Evolutionary conservation across 2,888 invertebrate species (phyloP).

Genomic region (Pecten maximus): DNA sequence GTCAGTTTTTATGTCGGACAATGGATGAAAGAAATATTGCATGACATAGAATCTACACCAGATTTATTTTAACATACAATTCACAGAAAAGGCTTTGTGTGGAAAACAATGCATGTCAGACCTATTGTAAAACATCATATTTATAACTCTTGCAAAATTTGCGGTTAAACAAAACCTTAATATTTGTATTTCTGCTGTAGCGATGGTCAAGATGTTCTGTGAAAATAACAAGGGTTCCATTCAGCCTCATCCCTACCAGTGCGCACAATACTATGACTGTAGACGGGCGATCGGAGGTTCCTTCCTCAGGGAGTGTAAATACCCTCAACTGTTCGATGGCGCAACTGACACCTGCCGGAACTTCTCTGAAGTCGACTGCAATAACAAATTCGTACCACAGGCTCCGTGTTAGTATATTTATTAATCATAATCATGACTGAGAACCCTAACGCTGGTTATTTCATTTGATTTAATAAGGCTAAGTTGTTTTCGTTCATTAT

Average conservation of each 20-base stretch:
- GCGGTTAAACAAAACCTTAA: background rate
- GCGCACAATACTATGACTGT: conserved; percentile 75
- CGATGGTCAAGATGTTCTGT: conserved; percentile 61
- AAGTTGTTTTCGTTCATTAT: too few relatives aligned
- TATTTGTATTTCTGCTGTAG: conserved; percentile 50
- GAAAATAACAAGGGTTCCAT: conserved; percentile 58
- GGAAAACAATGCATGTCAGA: too few relatives aligned
- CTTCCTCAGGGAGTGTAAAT: conserved; percentile 71
- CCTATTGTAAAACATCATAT: too few relatives aligned
- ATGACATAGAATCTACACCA: too few relatives aligned
- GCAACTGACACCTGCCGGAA: conserved; percentile 64
- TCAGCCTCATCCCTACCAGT: conserved; percentile 66
- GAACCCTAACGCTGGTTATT: too few relatives aligned
- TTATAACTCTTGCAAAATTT: too few relatives aligned
- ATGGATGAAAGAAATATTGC: too few relatives aligned
- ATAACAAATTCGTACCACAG: conserved; percentile 65
- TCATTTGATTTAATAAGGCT: background rate
- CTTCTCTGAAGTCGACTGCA: conserved; percentile 69
- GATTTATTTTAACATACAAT: too few relatives aligned
- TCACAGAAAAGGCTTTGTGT: too few relatives aligned
- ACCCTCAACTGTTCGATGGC: conserved; percentile 71
- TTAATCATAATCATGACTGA: background rate
- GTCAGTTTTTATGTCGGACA: too few relatives aligned
- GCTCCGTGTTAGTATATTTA: conserved; percentile 70
- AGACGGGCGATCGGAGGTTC: conserved; percentile 67